Evolutionary conservation across 2,797 vertebrate species (phyloP), one percentile per base, ranked within the genome.

Genomic region (Syngnathus rostellatus): DNA sequence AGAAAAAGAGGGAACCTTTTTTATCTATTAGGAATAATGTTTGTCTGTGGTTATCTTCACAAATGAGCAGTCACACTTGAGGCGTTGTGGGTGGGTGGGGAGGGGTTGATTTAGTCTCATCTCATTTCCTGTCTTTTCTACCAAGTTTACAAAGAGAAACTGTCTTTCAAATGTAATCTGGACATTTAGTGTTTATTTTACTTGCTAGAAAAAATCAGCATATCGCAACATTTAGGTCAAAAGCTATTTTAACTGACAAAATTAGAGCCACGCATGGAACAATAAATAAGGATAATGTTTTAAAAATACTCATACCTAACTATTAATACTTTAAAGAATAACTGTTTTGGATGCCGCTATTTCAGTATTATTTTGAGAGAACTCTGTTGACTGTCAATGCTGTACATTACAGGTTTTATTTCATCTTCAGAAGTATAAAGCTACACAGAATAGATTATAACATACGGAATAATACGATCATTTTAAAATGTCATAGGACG

Each of bases 51-150:
- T 19, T 62, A 6, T 5, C 17, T 5, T 48, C 19, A 60, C 58
- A 40, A 60, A 2, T 40, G 12, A n/a, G 38, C 55, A 38, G 55
- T 38, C 5, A 57, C 39, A 61, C 21, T n/a, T 55, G 1, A 25
- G 58, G 41, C 0, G 41, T 10, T 43, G 41, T 8, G 40, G 41
- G 41, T 43, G 41, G 41, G 9, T 10, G 40, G 40, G 8, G 7
- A 10, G 40, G 41, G 45, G 67, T 66, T 50, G 40, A 50, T 2
- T 2, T n/a, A 57, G 55, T 62, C 6, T 43, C 50, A 71, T 69
- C 85, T 86, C 80, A 69, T 71, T 87, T 86, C 81, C 80, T 81
- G 71, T 74, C 37, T 70, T 62, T 63, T 23, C 14, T 40, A 21
- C 31, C 31, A 6, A 54, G 17, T 59, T 59, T 19, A 16, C 55